Conservation (phyloP, 2,797 vertebrate genomes). For the Perodicticus potto region DNA sequence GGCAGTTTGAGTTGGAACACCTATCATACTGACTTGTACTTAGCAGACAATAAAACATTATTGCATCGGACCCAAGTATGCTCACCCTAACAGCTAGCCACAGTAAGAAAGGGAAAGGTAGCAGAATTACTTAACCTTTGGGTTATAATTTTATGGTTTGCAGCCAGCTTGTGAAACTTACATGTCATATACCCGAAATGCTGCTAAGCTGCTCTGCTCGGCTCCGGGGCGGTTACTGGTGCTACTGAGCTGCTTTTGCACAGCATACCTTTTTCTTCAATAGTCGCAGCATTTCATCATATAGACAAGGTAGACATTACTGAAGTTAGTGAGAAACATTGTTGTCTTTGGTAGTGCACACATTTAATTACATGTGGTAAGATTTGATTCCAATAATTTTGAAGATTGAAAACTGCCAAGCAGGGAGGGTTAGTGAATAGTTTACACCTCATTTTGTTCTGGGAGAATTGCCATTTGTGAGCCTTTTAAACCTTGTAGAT, state of each 20-base stretch:
- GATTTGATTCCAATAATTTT: conserved; percentile 19
- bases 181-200: not conserved
- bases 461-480: not conserved
- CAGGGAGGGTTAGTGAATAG: not conserved
- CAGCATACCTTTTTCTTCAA: not conserved
- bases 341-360: not conserved
- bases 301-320: not conserved
- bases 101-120: not conserved
- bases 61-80: not conserved
- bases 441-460: conserved; percentile 15
- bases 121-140: not conserved
- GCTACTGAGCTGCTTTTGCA: not conserved
- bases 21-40: not conserved
- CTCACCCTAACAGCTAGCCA: not conserved
- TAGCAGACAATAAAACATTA: not conserved
- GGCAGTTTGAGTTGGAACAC: not conserved
- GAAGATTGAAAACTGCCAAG: not conserved
- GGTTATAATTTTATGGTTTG: not conserved
- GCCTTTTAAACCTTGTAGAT: not conserved
- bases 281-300: not conserved
- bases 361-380: not conserved
- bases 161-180: conserved; percentile 6
- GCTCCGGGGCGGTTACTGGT: not conserved
- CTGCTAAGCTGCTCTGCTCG: not conserved
- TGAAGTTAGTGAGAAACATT: not conserved